Evolutionary conservation across 2,113 vertebrate species (phyloP), one percentile per base, ranked within the genome.

Genomic region (Ancistrus triradiatus): DNA sequence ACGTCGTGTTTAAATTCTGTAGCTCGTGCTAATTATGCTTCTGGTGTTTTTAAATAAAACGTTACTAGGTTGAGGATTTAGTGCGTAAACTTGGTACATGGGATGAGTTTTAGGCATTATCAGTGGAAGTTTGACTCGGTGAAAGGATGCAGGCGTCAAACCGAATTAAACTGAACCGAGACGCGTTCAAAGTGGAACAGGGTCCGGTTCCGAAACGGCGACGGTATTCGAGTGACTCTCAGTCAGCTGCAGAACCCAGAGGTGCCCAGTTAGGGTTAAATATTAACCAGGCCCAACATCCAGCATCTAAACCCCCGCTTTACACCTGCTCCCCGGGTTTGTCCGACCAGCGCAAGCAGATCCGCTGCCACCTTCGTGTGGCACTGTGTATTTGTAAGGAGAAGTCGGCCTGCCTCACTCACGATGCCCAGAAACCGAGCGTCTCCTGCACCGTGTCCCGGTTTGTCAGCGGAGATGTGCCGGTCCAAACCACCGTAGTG

Each of bases 91-190:
- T 7, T 7, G 3, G 27, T 31, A 7, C 27, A 4, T 31, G 27
- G 27, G 27, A 4, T 31, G 7, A 31, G 27, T 31, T 31, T 31
- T 3, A 7, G 7, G 27, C 7, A 4, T 31, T 31, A 31, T 31
- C 7, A 4, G 27, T 31, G 27, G 27, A 7, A 31, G 7, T 31
- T 31, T 15, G 38, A 15, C 14, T 42, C 13, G 6, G 38, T 13
- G 31, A 14, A n/a, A 5, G 6, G 2, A 68, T 73, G 70, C 40
- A 59, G 15, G 1, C 53, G 1, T 25, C 53, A 21, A 40, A 18
- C 8, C 57, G 71, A 7, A 65, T 65, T n/a, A 73, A 60, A 56
- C 18, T 73, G 7, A 68, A 73, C 15, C 49, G 66, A 15, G 48
- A 49, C 13, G 50, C 33, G 7, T 69, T 69, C 25, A 60, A 24